Percentiles rank a stretch among this genome's conserved stretches.
Conservation (phyloP, 2,797 vertebrate species). For the Corythornis leucogaster region DNA sequence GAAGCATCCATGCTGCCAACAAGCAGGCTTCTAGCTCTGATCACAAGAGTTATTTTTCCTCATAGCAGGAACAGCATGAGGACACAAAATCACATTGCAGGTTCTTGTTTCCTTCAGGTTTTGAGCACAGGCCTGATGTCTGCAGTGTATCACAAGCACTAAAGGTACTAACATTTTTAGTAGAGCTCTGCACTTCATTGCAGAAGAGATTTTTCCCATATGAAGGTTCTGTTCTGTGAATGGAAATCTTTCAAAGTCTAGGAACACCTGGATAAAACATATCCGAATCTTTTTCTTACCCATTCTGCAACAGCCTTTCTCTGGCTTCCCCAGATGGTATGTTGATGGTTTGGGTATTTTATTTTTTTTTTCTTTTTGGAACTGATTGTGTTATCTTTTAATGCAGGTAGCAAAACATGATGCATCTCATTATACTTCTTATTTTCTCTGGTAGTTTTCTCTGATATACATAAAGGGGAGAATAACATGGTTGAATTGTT, state of each 20-base stretch:
- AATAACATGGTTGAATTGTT: conserved; percentile 12
- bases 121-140: not conserved
- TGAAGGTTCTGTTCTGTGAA: not conserved
- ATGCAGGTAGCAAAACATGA: not conserved
- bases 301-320: not conserved
- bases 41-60: not conserved
- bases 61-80: not conserved
- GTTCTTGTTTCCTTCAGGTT: not conserved
- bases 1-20: not conserved
- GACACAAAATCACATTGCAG: not conserved
- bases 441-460: conserved; percentile 38
- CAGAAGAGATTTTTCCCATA: not conserved
- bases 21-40: not conserved
- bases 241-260: not conserved
- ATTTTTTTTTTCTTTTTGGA: not conserved
- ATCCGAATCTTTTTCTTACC: not conserved
- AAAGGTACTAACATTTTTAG: not conserved
- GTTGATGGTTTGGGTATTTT: not conserved
- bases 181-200: not conserved
- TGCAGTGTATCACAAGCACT: not conserved
- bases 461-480: conserved; percentile 48
- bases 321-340: not conserved
- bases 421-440: not conserved
- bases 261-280: not conserved
- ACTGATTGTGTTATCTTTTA: not conserved